Evolutionary conservation across 1,140 invertebrate species (phyloP).

Genomic region (Drosophila kepulauana): DNA sequence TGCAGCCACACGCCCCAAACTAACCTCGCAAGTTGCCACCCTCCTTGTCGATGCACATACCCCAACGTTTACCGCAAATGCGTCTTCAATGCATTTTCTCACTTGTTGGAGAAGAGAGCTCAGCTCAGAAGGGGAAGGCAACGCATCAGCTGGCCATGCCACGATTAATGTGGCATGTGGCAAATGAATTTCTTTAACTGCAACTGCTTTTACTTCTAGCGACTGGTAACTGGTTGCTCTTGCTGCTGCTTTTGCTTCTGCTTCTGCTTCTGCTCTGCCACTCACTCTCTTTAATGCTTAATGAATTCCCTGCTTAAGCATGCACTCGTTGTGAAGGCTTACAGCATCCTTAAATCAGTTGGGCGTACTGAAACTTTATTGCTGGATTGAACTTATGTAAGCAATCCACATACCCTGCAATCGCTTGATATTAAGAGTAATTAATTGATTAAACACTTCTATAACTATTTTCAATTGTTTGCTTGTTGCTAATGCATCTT

Average conservation of each 20-base stretch:
- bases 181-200: slow-evolving; percentile 44
- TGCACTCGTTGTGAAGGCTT: slow-evolving; percentile 32
- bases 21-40: background rate
- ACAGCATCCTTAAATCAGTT: slow-evolving; percentile 59
- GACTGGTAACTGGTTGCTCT: background rate
- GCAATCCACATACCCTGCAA: background rate
- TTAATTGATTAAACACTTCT: too few relatives aligned
- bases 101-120: slow-evolving; percentile 47
- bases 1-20: slow-evolving; percentile 33
- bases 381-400: background rate
- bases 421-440: background rate
- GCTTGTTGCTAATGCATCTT: too few relatives aligned
- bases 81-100: slow-evolving; percentile 78
- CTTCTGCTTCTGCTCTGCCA: slow-evolving; percentile 8
- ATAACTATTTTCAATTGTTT: too few relatives aligned
- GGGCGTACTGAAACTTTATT: slow-evolving; percentile 58
- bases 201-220: slow-evolving; percentile 10
- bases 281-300: slow-evolving; percentile 28
- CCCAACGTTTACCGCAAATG: slow-evolving; percentile 65
- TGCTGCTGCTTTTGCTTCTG: background rate
- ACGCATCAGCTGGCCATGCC: slow-evolving; percentile 46
- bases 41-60: slow-evolving; percentile 11
- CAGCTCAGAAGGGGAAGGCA: background rate
- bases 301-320: slow-evolving; percentile 49
- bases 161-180: slow-evolving; percentile 71